Conservation (phyloP, 1,140 invertebrate genomes). For the Paraescarpia echinospica region DNA sequence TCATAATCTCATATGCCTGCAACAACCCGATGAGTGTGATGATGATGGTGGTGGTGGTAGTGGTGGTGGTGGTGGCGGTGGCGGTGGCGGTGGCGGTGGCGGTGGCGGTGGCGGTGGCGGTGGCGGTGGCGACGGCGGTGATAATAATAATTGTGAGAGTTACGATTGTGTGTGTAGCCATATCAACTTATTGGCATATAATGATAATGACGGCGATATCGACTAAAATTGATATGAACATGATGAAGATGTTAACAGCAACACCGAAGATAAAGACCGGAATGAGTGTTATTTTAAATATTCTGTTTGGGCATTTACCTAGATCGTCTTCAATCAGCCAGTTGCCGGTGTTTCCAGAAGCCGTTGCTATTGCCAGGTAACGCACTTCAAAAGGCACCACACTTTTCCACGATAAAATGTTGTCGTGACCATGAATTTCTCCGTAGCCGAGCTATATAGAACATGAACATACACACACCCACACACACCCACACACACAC, state of each 20-base stretch:
- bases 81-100: too few species aligned
- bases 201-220: neutral
- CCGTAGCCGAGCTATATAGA: neutral
- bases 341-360: neutral
- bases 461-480: neutral
- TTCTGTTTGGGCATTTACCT: neutral
- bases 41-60: too few species aligned
- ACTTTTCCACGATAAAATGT: neutral
- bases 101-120: too few species aligned
- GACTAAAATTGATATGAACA: neutral
- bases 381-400: neutral
- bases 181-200: neutral
- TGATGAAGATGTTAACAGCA: neutral
- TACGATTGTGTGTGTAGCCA: neutral
- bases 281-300: neutral
- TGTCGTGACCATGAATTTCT: constrained; percentile 5
- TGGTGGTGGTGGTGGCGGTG: too few species aligned
- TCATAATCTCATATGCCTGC: too few species aligned
- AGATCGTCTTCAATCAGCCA: neutral
- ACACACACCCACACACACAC: neutral
- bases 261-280: neutral
- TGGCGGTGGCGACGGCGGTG: too few species aligned
- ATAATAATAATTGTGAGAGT: too few species aligned
- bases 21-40: too few species aligned
- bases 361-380: neutral